Base-by-base conservation (phyloP, 2,797 vertebrate species). In the Manis pentadactyla region DNA sequence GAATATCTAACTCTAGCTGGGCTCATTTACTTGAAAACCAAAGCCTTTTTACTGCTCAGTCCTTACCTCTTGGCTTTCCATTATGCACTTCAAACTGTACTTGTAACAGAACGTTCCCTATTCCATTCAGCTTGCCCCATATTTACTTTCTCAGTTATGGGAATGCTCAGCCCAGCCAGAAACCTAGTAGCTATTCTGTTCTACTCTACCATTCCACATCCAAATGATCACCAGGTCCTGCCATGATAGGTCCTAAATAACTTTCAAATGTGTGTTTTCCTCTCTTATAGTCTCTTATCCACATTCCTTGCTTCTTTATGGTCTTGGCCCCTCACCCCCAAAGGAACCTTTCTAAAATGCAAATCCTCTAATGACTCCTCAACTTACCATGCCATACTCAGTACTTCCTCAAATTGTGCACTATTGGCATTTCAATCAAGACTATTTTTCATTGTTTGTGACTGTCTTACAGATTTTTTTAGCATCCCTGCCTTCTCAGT, bases 261-360 rank as follows among this genome's bases (percentile, higher is more conserved):
- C 49, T 77, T 94, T 91, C 11, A 12, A 89, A 82, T 34, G 11
- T 87, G n/a, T 55, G 23, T 42, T 83, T 79, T 94, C 17, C 37
- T 68, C 63, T 42, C 29, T 73, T 88, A 39, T 88, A 49, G 77
- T 59, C 46, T 79, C 55, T 19, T 37, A 73, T 23, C 19, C 23
- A 46, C 14, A 64, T 1, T 94, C 31, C 27, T 46, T 91, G 66
- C 46, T 46, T 46, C 46, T 27, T 85, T 49, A 71, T 42, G 55
- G 79, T n/a, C 39, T 34, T n/a, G 6, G 59, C 25, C 27, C 57
- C 19, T 89, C 53, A 92, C 3, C 68, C 21, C 46, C n/a, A 61
- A 87, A 93, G 4, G 42, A 81, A 63, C 34, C 6, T 94, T 91
- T 75, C 87, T 42, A 86, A 83, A 90, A 81, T 8, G 66, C 55